Base-by-base conservation (phyloP, 2,113 vertebrate species). In the Perca schrenkii region DNA sequence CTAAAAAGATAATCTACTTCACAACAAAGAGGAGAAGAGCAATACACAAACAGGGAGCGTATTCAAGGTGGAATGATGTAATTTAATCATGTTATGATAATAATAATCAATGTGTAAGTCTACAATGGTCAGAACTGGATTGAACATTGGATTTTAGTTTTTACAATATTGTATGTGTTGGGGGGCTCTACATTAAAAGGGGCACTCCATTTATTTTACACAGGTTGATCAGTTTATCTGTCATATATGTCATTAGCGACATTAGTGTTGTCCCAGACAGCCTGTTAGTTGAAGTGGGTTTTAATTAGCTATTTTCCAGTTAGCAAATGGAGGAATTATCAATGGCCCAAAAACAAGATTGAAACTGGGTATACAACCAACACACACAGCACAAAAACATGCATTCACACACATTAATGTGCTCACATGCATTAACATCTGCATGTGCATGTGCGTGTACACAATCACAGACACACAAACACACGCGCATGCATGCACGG, bases 291-390 rank as follows among this genome's bases (percentile, higher is more conserved):
- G 97, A 98, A 99, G 97, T 97, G 97, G 96, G 95, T 98, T 98
- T 98, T 98, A 99, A 99, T 99, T 97, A 98, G 97, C 96, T 97
- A 97, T 98, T 99, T 98, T 98, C 97, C 96, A 97, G 95, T 97
- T 97, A 97, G 97, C 96, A 97, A 98, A 98, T 91, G 96, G 97
- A 96, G 96, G 97, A 98, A 98, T 98, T 97, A 98, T 96, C 96
- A 95, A 94, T 96, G 96, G 96, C 95, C 94, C 96, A 95, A 89
- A 98, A 97, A 97, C 96, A 97, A 97, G 95, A 95, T 95, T 83
- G 95, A 97, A 96, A 97, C 96, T 93, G 95, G 94, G 92, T 95
- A 95, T 93, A 92, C 94, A 96, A 93, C 95, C 93, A 90, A 94
- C 86, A 79, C 88, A 82, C 77, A 62, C 68, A 62, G 77, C 53